These are phyloP conservation scores for Laothoe populi DNA, from an alignment of 2,888 invertebrate species.

Conservation along the genomic window DNA sequence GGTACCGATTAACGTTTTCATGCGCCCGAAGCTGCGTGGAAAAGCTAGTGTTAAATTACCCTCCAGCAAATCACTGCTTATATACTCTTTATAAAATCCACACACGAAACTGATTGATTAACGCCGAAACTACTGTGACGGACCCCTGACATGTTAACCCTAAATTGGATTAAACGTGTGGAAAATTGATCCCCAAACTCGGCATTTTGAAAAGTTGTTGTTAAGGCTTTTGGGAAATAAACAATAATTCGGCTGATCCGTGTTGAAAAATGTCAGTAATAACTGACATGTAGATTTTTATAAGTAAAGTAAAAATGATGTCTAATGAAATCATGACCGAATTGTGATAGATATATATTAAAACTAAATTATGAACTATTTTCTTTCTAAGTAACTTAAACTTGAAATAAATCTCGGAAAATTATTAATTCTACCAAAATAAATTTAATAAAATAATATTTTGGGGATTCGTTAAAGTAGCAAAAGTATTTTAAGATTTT, in stretches of 20 bases:
- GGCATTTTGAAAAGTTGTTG: slow-evolving; percentile 29
- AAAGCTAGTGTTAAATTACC: too few relatives aligned
- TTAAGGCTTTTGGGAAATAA: slow-evolving; percentile 12
- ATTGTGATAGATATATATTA: too few relatives aligned
- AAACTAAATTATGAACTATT: too few relatives aligned
- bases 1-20: too few relatives aligned
- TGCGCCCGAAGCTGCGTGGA: too few relatives aligned
- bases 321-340: too few relatives aligned
- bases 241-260: not conserved
- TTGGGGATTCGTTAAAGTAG: not conserved
- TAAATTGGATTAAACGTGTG: slow-evolving; percentile 55
- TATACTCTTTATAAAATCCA: slow-evolving; percentile 27
- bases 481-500: not conserved
- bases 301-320: not conserved
- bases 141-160: slow-evolving; percentile 54
- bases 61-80: slow-evolving; percentile 21
- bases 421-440: too few relatives aligned
- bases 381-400: too few relatives aligned
- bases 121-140: slow-evolving; percentile 54
- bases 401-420: too few relatives aligned
- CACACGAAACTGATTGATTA: slow-evolving; percentile 60
- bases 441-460: too few relatives aligned
- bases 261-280: not conserved
- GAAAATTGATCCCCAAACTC: slow-evolving; percentile 42
- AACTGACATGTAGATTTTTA: not conserved